Conservation (phyloP, 2,113 vertebrate genomes). For the Cyphomyrus discorhynchus region DNA sequence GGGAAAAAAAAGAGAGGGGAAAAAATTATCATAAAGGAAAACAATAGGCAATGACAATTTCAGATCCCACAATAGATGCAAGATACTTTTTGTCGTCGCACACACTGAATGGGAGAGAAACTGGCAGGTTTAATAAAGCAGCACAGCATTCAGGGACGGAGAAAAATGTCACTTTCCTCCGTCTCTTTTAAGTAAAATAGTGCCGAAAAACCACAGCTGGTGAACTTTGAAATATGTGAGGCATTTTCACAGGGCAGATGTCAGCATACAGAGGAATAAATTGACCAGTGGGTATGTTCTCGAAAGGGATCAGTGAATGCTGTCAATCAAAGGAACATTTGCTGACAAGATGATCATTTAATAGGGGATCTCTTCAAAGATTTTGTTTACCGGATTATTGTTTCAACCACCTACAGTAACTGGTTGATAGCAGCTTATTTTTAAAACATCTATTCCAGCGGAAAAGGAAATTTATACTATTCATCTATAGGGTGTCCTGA, state of each 20-base stretch:
- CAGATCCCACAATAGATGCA: not conserved
- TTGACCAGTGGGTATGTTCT: not conserved
- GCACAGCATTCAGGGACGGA: not conserved
- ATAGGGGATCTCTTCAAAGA: not conserved
- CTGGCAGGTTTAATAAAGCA: not conserved
- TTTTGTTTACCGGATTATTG: not conserved
- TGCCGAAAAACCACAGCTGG: not conserved
- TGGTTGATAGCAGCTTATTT: not conserved
- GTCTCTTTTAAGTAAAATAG: not conserved
- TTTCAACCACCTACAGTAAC: not conserved
- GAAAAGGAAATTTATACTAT: not conserved
- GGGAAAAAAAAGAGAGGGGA: not conserved
- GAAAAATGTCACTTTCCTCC: not conserved
- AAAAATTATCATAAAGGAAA: not conserved
- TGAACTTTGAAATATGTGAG: not conserved
- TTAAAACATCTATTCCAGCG: not conserved
- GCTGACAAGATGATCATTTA: not conserved
- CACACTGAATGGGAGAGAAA: not conserved
- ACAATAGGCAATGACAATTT: not conserved
- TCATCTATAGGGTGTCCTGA: not conserved
- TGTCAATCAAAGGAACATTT: not conserved
- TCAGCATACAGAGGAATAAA: not conserved
- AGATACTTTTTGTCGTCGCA: not conserved
- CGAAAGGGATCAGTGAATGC: not conserved
- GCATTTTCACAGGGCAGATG: not conserved